phyloP scores from a whole-genome alignment of 2,113 vertebrate species.

The Bungarus multicinctus region DNA sequence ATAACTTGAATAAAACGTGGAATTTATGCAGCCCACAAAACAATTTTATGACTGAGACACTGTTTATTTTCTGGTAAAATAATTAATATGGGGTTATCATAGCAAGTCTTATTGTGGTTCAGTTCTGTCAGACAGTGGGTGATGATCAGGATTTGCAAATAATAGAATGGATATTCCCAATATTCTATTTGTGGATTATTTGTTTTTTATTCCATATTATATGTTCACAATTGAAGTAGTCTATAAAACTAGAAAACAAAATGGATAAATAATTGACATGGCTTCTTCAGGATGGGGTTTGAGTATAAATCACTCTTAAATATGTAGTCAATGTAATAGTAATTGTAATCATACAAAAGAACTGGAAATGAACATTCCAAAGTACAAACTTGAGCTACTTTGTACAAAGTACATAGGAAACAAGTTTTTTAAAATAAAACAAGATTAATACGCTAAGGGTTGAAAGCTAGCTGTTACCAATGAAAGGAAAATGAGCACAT shows the following conservation, averaged over 20 bases:
- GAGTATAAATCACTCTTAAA: neutral
- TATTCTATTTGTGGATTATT: neutral
- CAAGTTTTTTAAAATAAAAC: neutral
- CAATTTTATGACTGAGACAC: neutral
- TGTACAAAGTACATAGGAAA: neutral
- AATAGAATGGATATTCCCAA: neutral
- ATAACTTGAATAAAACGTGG: neutral
- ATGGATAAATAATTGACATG: neutral
- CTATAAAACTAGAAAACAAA: neutral
- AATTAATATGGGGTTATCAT: neutral
- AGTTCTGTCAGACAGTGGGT: neutral
- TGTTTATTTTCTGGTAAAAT: neutral
- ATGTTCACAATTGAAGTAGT: neutral
- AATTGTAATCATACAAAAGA: neutral
- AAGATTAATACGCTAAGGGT: neutral
- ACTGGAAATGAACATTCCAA: neutral
- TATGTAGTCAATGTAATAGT: neutral
- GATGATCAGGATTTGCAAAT: neutral
- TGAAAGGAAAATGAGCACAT: neutral
- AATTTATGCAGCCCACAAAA: neutral
- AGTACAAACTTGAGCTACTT: neutral
- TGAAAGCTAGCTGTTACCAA: neutral
- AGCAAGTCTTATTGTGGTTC: neutral
- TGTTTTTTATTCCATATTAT: neutral
- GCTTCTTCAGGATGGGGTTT: neutral